These are phyloP conservation scores for Empidonax alnorum DNA, from an alignment of 2,113 vertebrate genomes.

Conservation along the genomic window DNA sequence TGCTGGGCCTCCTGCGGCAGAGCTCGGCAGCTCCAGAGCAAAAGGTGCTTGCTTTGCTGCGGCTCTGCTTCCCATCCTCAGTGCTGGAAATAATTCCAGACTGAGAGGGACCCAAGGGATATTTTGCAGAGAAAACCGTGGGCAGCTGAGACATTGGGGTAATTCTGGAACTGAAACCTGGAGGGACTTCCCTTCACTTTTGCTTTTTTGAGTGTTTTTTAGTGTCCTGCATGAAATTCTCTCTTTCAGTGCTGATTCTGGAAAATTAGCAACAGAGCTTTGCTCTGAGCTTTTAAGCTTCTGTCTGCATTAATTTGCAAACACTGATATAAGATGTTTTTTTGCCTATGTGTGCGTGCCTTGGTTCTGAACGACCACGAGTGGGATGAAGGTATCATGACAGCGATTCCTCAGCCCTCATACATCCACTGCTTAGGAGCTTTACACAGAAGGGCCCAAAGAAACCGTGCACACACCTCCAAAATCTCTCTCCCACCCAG, in stretches of 20 bases:
- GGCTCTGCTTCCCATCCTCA: background rate
- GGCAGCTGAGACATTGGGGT: background rate
- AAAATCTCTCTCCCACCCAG: background rate
- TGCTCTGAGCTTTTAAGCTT: background rate
- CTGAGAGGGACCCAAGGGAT: background rate
- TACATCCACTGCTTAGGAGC: background rate
- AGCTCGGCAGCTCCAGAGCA: background rate
- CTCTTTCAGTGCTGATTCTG: background rate
- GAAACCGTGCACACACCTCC: background rate
- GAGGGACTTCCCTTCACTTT: background rate
- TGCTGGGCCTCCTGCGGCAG: background rate
- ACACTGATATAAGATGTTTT: background rate
- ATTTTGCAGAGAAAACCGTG: background rate
- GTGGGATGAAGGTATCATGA: rapidly evolving
- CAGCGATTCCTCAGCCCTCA: background rate
- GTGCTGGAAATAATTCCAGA: background rate
- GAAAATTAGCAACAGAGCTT: background rate
- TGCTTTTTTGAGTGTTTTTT: background rate
- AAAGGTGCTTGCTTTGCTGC: background rate
- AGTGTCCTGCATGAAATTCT: background rate
- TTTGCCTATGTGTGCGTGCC: rapidly evolving
- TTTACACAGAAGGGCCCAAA: background rate
- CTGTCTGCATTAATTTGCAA: background rate
- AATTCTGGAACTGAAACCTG: constrained; percentile 1
- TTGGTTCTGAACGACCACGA: background rate